Evolutionary conservation across 2,797 vertebrate genomes (phyloP).

Genomic region (Heterohyrax brucei): DNA sequence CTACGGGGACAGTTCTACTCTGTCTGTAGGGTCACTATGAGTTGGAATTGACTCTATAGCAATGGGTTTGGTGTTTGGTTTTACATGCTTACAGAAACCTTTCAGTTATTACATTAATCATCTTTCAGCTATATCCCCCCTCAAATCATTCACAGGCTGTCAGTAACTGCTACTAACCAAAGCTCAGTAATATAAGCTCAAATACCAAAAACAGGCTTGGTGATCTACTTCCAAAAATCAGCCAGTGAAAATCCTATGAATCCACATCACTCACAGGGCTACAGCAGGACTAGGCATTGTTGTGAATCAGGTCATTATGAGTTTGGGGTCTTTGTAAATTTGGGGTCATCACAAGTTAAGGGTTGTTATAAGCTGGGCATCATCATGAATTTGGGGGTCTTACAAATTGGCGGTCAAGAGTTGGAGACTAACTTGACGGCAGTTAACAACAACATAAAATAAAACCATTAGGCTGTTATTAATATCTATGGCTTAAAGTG

Average conservation of each 20-base stretch:
- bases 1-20: too few relatives aligned
- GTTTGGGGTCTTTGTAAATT: neutral
- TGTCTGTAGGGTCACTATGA: too few relatives aligned
- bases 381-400: neutral
- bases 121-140: neutral
- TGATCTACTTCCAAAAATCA: neutral
- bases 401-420: neutral
- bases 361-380: neutral
- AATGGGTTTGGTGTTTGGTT: too few relatives aligned
- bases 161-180: slow-evolving; percentile 3
- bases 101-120: neutral
- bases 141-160: neutral
- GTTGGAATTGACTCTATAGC: too few relatives aligned
- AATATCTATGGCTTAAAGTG: slow-evolving; percentile 43
- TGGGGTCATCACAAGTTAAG: neutral
- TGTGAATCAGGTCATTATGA: neutral
- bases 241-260: neutral
- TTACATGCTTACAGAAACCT: slow-evolving; percentile 24
- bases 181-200: neutral
- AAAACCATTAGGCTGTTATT: slow-evolving; percentile 4
- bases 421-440: neutral
- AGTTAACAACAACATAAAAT: neutral
- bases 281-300: neutral
- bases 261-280: neutral
- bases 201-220: neutral